Conservation (phyloP, 2,797 vertebrate genomes). For the Sarcophilus harrisii region DNA sequence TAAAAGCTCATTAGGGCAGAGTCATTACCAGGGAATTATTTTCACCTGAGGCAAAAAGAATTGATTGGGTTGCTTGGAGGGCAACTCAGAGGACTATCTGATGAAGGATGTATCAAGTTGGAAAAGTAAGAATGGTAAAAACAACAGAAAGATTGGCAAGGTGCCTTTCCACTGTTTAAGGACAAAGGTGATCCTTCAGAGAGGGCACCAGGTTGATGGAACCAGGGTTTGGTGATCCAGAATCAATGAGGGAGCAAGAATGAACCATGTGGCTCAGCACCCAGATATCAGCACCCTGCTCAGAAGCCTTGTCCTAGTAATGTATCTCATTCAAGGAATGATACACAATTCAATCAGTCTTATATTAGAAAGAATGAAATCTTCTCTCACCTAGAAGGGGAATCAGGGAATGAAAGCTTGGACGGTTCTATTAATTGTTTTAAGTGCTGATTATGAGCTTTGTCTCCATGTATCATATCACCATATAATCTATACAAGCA, state of each 20-base stretch:
- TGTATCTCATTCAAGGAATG: neutral
- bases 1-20: neutral
- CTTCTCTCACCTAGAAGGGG: neutral
- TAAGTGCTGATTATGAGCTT: neutral
- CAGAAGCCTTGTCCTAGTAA: neutral
- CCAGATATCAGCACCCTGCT: neutral
- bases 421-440: neutral
- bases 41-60: neutral
- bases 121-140: neutral
- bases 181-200: neutral
- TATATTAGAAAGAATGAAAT: neutral
- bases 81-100: neutral
- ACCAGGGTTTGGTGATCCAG: neutral
- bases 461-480: neutral
- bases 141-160: neutral
- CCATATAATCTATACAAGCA: neutral
- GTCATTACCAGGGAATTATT: neutral
- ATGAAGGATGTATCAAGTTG: neutral
- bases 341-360: neutral
- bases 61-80: neutral
- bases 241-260: neutral
- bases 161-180: neutral
- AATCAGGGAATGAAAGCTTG: neutral
- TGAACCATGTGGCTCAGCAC: neutral
- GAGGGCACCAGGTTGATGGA: neutral